Percentiles rank a stretch among this genome's conserved stretches.
Evolutionary conservation across 2,113 vertebrate species (phyloP).

Genomic region (Hippocampus zosterae): DNA sequence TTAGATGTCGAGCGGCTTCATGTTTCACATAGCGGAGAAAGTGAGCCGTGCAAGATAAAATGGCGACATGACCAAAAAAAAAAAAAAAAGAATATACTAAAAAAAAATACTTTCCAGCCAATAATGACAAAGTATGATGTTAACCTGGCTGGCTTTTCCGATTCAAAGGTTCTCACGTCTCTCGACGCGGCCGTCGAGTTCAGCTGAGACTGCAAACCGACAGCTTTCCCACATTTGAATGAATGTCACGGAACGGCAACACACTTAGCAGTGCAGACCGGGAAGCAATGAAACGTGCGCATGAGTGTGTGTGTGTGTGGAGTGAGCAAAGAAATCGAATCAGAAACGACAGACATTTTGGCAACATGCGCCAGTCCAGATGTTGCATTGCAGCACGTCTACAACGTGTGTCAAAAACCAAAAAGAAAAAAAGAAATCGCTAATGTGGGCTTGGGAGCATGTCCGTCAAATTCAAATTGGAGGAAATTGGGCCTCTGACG

Average conservation of each 20-base stretch:
- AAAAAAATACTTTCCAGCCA: slow-evolving; percentile 20
- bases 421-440: not conserved
- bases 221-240: slow-evolving; percentile 57
- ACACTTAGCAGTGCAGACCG: slow-evolving; percentile 31
- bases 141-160: slow-evolving; percentile 26
- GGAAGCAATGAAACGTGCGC: slow-evolving; percentile 42
- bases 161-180: slow-evolving; percentile 26
- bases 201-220: slow-evolving; percentile 24
- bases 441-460: slow-evolving; percentile 18
- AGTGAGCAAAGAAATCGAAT: slow-evolving; percentile 14
- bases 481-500: slow-evolving; percentile 4
- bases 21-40: slow-evolving; percentile 31
- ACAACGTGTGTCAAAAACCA: not conserved
- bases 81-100: slow-evolving; percentile 4
- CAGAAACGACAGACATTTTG: slow-evolving; percentile 23
- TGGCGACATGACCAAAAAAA: slow-evolving; percentile 14
- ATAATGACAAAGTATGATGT: slow-evolving; percentile 27
- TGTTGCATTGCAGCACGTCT: slow-evolving; percentile 31
- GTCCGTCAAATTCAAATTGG: slow-evolving; percentile 9
- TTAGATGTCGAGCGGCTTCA: slow-evolving; percentile 44
- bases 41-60: slow-evolving; percentile 30
- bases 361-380: slow-evolving; percentile 40
- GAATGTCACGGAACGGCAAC: slow-evolving; percentile 37
- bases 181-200: slow-evolving; percentile 33
- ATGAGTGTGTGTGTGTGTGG: not conserved